These are phyloP conservation scores for Otolemur garnettii DNA, from an alignment of 2,113 vertebrate genomes.

Conservation along the genomic window DNA sequence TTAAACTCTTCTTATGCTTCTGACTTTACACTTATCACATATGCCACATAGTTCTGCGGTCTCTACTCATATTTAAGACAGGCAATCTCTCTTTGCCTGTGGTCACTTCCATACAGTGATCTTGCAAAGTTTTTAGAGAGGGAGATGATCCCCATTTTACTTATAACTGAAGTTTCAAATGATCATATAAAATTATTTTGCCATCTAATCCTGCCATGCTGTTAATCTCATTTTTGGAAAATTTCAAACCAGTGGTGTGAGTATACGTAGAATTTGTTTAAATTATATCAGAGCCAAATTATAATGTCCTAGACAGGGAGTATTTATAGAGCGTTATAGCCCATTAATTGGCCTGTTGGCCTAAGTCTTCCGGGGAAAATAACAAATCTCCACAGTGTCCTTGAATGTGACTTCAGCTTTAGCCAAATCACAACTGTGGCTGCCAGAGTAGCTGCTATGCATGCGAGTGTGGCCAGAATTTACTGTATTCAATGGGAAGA, in stretches of 20 bases:
- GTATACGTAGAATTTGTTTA: conserved; percentile 27
- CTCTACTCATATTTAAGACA: background rate
- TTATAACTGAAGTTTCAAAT: conserved; percentile 49
- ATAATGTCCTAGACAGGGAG: conserved; percentile 24
- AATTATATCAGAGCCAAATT: conserved; percentile 42
- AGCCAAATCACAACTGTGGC: conserved; percentile 38
- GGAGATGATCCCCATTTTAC: conserved; percentile 27
- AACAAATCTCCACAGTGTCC: conserved; percentile 29
- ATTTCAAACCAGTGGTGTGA: conserved; percentile 16
- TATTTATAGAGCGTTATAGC: conserved; percentile 45
- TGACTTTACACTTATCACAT: conserved; percentile 14
- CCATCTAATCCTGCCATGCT: conserved; percentile 49
- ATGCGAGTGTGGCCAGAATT: background rate
- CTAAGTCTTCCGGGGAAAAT: background rate
- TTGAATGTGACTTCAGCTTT: conserved; percentile 7
- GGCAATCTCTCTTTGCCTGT: conserved; percentile 39
- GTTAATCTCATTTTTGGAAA: conserved; percentile 56
- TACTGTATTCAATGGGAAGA: background rate
- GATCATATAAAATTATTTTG: conserved; percentile 58
- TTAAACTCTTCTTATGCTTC: conserved; percentile 31
- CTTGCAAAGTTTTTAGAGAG: conserved; percentile 43
- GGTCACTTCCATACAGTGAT: conserved; percentile 27
- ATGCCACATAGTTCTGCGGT: conserved; percentile 21
- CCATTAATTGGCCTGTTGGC: conserved; percentile 60
- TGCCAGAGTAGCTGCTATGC: background rate